Conservation (phyloP, 2,113 vertebrate genomes). For the Heliornis fulica region DNA sequence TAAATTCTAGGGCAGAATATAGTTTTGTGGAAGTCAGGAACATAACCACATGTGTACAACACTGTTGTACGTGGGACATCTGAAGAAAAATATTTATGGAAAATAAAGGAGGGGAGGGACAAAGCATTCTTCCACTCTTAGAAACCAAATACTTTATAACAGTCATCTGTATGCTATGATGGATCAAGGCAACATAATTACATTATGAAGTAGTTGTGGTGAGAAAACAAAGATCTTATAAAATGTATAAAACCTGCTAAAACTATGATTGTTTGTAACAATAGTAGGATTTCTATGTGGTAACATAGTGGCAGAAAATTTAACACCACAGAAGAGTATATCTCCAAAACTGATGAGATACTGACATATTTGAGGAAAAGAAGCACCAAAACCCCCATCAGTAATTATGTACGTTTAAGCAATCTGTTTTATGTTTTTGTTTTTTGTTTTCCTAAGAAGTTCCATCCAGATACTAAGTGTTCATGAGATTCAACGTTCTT, state of each 20-base stretch:
- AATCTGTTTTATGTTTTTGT: neutral
- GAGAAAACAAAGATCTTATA: neutral
- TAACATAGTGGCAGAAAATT: too few relatives aligned
- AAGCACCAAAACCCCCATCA: neutral
- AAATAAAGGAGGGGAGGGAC: neutral
- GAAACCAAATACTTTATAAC: neutral
- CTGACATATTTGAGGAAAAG: neutral
- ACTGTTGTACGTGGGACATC: neutral
- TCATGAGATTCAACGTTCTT: neutral
- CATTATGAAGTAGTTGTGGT: neutral
- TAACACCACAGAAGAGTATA: neutral
- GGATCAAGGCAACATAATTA: neutral
- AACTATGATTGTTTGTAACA: neutral
- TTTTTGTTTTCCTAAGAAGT: neutral
- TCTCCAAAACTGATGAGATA: neutral
- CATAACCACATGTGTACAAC: neutral
- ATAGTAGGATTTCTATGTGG: neutral
- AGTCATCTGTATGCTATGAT: neutral
- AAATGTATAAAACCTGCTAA: neutral
- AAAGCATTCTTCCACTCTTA: neutral
- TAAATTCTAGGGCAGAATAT: neutral
- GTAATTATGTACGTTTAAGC: neutral
- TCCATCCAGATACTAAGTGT: neutral
- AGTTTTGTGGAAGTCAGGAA: neutral
- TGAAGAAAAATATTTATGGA: neutral